Conservation (phyloP, 92 coral and sea anemone genomes). For the Epizoanthus stellaris region DNA sequence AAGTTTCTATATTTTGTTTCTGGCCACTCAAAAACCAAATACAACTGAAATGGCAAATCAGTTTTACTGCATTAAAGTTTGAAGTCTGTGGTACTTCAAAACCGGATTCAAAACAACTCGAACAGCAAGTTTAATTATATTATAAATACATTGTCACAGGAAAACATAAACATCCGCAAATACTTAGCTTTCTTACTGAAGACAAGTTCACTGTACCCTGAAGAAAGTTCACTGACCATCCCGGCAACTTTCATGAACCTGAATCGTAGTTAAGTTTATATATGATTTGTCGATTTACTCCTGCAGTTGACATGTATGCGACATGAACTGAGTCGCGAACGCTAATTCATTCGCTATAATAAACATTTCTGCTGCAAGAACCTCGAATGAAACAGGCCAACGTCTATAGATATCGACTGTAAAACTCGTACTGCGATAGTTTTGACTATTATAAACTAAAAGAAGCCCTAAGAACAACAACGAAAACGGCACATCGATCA, state of each 20-base stretch:
- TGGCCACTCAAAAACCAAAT: constrained; percentile 5
- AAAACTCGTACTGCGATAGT: constrained; percentile 18
- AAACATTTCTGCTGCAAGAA: constrained; percentile 15
- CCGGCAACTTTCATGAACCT: constrained; percentile 31
- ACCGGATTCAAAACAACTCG: no score
- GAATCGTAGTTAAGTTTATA: background rate
- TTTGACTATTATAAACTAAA: constrained; percentile 20
- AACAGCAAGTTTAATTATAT: constrained; percentile 23
- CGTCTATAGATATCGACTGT: constrained; percentile 18
- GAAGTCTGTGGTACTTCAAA: constrained; percentile 22
- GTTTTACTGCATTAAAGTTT: constrained; percentile 28
- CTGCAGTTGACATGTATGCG: constrained; percentile 26
- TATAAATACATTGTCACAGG: constrained; percentile 24
- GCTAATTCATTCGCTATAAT: constrained; percentile 17
- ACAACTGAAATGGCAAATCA: background rate
- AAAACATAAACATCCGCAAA: constrained; percentile 5
- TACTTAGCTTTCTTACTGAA: constrained; percentile 28
- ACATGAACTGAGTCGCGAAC: constrained; percentile 26
- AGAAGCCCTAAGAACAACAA: constrained; percentile 16
- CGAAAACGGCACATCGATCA: constrained; percentile 13
- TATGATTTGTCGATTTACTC: constrained; percentile 20
- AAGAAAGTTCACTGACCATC: constrained; percentile 25
- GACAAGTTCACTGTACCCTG: constrained; percentile 32
- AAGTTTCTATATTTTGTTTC: constrained; percentile 10
- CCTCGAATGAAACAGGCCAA: constrained; percentile 20